These are phyloP conservation scores for Echinops telfairi DNA, from an alignment of 2,113 vertebrate species.

Conservation along the genomic window DNA sequence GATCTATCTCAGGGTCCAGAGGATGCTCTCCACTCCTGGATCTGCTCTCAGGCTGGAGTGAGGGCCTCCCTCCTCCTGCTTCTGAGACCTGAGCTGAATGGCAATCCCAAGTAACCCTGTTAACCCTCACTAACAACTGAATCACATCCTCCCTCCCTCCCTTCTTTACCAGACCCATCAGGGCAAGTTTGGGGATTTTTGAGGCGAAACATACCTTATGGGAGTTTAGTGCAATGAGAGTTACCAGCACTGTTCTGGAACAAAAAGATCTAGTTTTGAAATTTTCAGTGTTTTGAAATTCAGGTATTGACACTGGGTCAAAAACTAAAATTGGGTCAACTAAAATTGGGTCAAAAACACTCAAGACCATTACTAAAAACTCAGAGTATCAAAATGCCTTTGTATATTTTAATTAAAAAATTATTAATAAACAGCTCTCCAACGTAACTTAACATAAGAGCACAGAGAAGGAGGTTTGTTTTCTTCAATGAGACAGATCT, in stretches of 20 bases:
- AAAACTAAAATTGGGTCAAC: not conserved
- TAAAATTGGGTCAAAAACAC: not conserved
- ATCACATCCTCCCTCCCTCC: too few relatives aligned
- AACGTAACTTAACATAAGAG: conserved; percentile 57
- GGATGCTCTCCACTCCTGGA: too few relatives aligned
- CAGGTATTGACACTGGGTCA: not conserved
- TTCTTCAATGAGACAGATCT: conserved; percentile 8
- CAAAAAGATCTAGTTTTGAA: not conserved
- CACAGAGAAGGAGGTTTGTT: conserved; percentile 15
- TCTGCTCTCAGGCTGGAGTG: too few relatives aligned
- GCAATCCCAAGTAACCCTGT: too few relatives aligned
- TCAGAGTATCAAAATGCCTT: conserved; percentile 6
- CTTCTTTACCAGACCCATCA: too few relatives aligned
- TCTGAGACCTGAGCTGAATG: too few relatives aligned
- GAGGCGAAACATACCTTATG: not conserved
- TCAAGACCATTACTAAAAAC: conserved; percentile 52
- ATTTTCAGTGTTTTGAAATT: not conserved
- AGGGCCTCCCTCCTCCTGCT: too few relatives aligned
- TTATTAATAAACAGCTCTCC: conserved; percentile 72
- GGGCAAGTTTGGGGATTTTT: not conserved
- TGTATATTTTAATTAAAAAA: conserved; percentile 77
- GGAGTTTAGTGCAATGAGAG: conserved; percentile 8
- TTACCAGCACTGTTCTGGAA: not conserved
- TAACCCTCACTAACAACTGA: too few relatives aligned
- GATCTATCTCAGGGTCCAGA: too few relatives aligned